Percentiles rank a stretch among this genome's conserved stretches.
phyloP scores from a whole-genome alignment of 2,797 vertebrate genomes.

The Pelodytes ibericus region DNA sequence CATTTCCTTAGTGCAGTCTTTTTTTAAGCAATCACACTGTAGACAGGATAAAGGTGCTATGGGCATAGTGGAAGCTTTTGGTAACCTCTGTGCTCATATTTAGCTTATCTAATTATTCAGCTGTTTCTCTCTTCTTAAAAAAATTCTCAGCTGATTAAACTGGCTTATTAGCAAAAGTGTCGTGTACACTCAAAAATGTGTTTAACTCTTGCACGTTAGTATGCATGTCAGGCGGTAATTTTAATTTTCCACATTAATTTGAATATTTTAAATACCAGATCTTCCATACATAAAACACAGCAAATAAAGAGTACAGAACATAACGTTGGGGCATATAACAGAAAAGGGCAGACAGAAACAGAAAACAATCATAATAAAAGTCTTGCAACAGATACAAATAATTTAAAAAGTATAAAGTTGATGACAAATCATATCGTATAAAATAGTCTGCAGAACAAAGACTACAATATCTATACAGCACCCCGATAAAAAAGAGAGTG shows the following conservation, averaged over 20 bases:
- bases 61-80: not conserved
- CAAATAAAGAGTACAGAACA: too few relatives aligned
- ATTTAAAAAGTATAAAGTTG: too few relatives aligned
- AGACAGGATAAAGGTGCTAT: not conserved
- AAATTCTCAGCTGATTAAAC: not conserved
- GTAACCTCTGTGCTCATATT: not conserved
- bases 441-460: too few relatives aligned
- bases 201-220: not conserved
- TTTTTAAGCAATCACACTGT: not conserved
- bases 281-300: too few relatives aligned
- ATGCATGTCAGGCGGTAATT: not conserved
- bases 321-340: too few relatives aligned
- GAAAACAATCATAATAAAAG: too few relatives aligned
- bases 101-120: constrained; percentile 10
- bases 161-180: not conserved
- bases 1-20: too few relatives aligned
- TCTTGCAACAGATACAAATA: too few relatives aligned
- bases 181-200: not conserved
- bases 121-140: constrained; percentile 3
- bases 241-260: not conserved
- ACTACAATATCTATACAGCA: too few relatives aligned
- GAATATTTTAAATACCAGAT: not conserved
- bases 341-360: too few relatives aligned
- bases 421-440: too few relatives aligned
- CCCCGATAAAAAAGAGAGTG: too few relatives aligned